These are phyloP conservation scores for Torymus auratus DNA, from an alignment of 2,888 invertebrate genomes.

Conservation along the genomic window DNA sequence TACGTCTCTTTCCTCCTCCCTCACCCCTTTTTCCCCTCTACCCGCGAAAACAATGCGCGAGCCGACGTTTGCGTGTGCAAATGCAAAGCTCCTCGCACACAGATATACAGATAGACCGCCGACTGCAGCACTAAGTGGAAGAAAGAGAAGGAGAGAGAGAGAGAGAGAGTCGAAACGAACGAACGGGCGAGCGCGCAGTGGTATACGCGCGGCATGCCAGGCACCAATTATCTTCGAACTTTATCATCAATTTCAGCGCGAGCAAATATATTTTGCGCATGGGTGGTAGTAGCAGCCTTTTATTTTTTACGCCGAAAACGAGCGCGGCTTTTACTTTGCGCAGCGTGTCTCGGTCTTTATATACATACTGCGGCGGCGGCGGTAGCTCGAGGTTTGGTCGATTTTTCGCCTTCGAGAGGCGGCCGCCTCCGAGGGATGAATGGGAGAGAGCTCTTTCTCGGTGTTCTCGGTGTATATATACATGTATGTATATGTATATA, in stretches of 20 bases:
- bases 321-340: not conserved
- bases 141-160: not conserved
- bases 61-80: constrained; percentile 17
- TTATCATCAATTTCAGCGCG: constrained; percentile 34
- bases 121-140: too few relatives aligned
- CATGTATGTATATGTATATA: too few relatives aligned
- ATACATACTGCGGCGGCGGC: too few relatives aligned
- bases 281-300: not conserved
- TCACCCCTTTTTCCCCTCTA: too few relatives aligned
- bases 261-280: constrained; percentile 12
- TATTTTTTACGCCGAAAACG: constrained; percentile 13
- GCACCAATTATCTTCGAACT: constrained; percentile 36
- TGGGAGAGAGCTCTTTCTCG: too few relatives aligned
- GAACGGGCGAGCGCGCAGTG: not conserved
- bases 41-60: not conserved
- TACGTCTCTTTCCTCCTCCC: too few relatives aligned
- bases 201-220: constrained; percentile 1
- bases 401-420: too few relatives aligned
- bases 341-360: not conserved
- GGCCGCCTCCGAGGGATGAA: too few relatives aligned
- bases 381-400: too few relatives aligned
- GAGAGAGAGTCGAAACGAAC: not conserved
- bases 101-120: not conserved
- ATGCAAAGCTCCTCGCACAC: not conserved
- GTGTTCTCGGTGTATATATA: too few relatives aligned